These are phyloP conservation scores for Xanthostigma xanthostigma DNA, from an alignment of 2,888 invertebrate genomes.

Conservation along the genomic window DNA sequence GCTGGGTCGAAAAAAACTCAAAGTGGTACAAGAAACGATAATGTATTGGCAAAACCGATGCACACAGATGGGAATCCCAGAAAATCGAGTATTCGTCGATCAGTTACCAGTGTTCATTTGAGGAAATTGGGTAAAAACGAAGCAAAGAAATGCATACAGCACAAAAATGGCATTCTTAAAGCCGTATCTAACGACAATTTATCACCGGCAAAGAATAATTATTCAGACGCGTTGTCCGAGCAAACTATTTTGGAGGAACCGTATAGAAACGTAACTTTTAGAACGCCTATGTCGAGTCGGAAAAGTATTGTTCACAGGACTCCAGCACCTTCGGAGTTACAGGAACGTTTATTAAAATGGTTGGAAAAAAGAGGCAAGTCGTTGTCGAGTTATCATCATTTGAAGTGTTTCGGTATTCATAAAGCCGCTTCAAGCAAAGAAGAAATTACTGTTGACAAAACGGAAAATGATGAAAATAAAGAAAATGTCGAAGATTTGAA, in stretches of 20 bases:
- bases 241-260: constrained; percentile 26
- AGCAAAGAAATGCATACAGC: constrained; percentile 17
- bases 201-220: not conserved
- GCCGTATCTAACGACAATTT: constrained; percentile 28
- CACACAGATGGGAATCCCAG: no score
- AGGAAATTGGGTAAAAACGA: constrained; percentile 28
- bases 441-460: constrained; percentile 4
- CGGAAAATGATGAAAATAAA: constrained; percentile 31
- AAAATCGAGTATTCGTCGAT: constrained; percentile 20
- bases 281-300: constrained; percentile 21
- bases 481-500: constrained; percentile 30
- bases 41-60: no score
- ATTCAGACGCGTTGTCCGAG: constrained; percentile 12
- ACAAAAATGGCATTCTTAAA: constrained; percentile 25
- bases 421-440: constrained; percentile 10
- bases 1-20: not conserved
- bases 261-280: constrained; percentile 18
- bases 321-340: constrained; percentile 29
- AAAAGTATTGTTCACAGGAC: constrained; percentile 19
- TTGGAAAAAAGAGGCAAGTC: constrained; percentile 35
- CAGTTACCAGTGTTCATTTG: constrained; percentile 35
- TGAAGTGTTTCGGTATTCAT: constrained; percentile 36
- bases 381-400: constrained; percentile 32
- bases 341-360: constrained; percentile 33
- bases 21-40: not conserved